A percentile compares a stretch with the other conserved stretches of the same genome.
Conservation (phyloP, 2,888 invertebrate genomes). For the Chalcosyrphus nemorum region DNA sequence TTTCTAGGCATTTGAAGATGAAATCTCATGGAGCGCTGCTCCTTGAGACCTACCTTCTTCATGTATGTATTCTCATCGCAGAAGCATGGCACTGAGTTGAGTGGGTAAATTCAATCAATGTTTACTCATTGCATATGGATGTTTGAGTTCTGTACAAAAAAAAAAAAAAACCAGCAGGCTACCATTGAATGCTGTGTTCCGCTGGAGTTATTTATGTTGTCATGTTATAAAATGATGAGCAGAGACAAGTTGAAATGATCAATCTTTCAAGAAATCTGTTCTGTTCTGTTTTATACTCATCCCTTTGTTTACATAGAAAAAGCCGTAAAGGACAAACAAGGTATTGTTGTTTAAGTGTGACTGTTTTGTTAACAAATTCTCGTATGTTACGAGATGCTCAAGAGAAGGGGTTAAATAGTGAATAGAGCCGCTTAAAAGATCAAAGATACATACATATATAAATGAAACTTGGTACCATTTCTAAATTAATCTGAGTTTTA, state of each 20-base stretch:
- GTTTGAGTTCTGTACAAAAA: background rate
- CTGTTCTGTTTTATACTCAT: background rate
- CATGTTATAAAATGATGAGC: background rate
- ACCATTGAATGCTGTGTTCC: background rate
- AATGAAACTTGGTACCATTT: background rate
- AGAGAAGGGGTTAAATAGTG: background rate
- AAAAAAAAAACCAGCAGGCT: background rate
- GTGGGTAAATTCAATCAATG: slow-evolving; percentile 1
- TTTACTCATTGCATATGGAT: background rate
- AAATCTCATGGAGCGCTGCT: no score
- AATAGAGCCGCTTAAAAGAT: background rate
- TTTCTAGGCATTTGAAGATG: background rate
- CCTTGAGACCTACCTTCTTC: background rate
- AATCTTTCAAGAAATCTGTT: slow-evolving; percentile 9
- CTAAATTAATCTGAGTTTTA: no score
- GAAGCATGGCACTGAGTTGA: background rate
- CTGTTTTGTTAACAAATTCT: background rate
- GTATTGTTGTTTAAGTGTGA: background rate
- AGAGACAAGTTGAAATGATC: slow-evolving; percentile 1
- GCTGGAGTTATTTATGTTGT: background rate
- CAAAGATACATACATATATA: background rate
- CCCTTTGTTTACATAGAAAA: slow-evolving; percentile 1
- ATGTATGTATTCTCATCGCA: background rate
- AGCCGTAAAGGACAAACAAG: background rate
- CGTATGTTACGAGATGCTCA: background rate